A percentile compares a stretch with the other conserved stretches of the same genome.
Conservation (phyloP, 2,888 invertebrate species). For the Agrotis clavis region DNA sequence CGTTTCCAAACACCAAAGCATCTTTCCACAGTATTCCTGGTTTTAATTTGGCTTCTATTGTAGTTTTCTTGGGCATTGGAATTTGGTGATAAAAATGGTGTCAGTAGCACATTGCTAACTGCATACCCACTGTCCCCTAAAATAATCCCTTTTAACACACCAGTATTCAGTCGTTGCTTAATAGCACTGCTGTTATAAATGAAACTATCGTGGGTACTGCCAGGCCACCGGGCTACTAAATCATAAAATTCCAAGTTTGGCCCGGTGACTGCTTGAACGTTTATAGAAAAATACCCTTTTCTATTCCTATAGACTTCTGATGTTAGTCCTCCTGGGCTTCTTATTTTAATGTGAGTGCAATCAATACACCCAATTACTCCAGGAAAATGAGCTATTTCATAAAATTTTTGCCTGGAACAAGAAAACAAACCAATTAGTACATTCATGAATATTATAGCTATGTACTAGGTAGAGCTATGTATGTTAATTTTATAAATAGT, state of each 20-base stretch:
- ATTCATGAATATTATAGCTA: neutral
- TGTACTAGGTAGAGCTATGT: neutral
- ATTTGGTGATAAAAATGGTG: conserved; percentile 30
- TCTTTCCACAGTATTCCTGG: conserved; percentile 55
- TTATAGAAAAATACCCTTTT: conserved; percentile 60
- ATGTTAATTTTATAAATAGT: neutral
- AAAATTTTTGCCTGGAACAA: neutral
- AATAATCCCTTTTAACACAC: conserved; percentile 20
- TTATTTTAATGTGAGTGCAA: conserved; percentile 64
- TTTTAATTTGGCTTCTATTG: conserved; percentile 54
- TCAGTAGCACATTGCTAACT: conserved; percentile 43
- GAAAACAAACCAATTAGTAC: neutral
- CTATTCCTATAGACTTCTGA: conserved; percentile 60
- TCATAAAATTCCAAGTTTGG: conserved; percentile 63
- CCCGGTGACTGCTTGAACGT: conserved; percentile 62
- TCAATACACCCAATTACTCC: conserved; percentile 57
- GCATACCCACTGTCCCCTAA: conserved; percentile 52
- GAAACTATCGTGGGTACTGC: conserved; percentile 56
- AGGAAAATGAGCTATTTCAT: conserved; percentile 37
- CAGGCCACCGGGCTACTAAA: conserved; percentile 66
- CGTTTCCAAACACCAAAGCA: conserved; percentile 54
- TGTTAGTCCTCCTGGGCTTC: conserved; percentile 54
- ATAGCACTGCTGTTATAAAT: conserved; percentile 43
- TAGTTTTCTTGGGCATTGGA: conserved; percentile 38
- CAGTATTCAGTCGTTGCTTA: conserved; percentile 33